A percentile compares a stretch with the other conserved stretches of the same genome.
Evolutionary conservation across 2,113 vertebrate genomes (phyloP).

Genomic region (Sminthopsis crassicaudata): DNA sequence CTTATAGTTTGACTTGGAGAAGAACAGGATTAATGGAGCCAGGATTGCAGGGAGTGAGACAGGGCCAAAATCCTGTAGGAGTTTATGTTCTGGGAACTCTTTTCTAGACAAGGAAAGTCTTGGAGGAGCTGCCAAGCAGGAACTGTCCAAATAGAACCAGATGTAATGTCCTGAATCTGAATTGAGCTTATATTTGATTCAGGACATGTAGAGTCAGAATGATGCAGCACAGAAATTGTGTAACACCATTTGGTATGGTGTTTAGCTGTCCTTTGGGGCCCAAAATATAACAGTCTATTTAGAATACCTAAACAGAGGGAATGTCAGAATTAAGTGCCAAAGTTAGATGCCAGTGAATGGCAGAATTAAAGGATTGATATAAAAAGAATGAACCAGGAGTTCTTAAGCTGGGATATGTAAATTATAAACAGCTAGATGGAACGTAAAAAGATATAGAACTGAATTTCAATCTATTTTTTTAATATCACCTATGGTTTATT

Average conservation of each 20-base stretch:
- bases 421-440: neutral
- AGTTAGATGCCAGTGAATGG: neutral
- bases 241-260: neutral
- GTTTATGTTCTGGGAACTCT: conserved; percentile 1
- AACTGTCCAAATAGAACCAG: neutral
- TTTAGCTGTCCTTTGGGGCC: neutral
- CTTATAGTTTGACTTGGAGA: conserved; percentile 1
- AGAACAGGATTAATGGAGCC: neutral
- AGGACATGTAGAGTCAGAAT: neutral
- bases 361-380: neutral
- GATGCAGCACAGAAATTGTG: neutral
- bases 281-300: neutral
- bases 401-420: neutral
- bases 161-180: neutral
- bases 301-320: neutral
- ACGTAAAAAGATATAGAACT: neutral
- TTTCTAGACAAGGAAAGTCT: neutral
- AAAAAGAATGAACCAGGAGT: neutral
- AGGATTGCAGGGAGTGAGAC: neutral
- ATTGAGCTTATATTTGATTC: neutral
- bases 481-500: neutral
- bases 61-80: neutral
- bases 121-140: neutral
- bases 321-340: neutral
- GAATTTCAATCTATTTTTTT: neutral